These are phyloP conservation scores for Dorcus hopei DNA, from an alignment of 2,888 invertebrate genomes.

Conservation along the genomic window DNA sequence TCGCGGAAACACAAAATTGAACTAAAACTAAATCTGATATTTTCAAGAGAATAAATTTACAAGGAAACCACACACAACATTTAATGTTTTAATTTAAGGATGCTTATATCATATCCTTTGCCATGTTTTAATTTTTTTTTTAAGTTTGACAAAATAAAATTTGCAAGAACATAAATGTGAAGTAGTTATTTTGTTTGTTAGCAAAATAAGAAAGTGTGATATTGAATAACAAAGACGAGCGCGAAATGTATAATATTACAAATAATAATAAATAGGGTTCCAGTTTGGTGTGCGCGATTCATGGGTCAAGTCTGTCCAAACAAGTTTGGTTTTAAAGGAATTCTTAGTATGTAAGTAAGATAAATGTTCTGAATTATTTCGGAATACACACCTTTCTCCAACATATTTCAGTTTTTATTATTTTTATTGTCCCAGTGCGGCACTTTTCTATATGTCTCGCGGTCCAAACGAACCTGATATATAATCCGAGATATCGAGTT, in stretches of 20 bases:
- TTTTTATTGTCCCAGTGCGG: constrained; percentile 13
- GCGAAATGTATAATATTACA: constrained; percentile 1
- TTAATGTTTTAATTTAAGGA: too few species aligned
- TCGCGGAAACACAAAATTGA: too few species aligned
- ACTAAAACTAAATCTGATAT: too few species aligned
- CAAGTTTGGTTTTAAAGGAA: constrained; percentile 23
- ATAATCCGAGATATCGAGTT: constrained; percentile 20
- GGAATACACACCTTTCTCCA: constrained; percentile 22
- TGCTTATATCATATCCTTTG: too few species aligned
- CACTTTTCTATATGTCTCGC: constrained; percentile 12
- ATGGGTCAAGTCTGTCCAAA: constrained; percentile 15
- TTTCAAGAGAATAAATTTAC: too few species aligned
- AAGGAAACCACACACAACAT: too few species aligned
- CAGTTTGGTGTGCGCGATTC: constrained; percentile 5
- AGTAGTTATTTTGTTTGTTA: too few species aligned
- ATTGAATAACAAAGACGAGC: neutral
- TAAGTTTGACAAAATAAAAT: too few species aligned
- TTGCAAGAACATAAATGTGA: too few species aligned
- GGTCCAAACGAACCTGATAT: constrained; percentile 16
- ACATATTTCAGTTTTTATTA: constrained; percentile 19
- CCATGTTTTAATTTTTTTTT: too few species aligned
- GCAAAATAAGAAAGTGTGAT: too few species aligned
- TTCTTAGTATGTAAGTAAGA: constrained; percentile 27
- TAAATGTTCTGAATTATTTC: constrained; percentile 28
- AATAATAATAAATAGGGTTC: constrained; percentile 4